Evolutionary conservation across 2,113 vertebrate species (phyloP).

Genomic region (Leptodactylus fuscus): DNA sequence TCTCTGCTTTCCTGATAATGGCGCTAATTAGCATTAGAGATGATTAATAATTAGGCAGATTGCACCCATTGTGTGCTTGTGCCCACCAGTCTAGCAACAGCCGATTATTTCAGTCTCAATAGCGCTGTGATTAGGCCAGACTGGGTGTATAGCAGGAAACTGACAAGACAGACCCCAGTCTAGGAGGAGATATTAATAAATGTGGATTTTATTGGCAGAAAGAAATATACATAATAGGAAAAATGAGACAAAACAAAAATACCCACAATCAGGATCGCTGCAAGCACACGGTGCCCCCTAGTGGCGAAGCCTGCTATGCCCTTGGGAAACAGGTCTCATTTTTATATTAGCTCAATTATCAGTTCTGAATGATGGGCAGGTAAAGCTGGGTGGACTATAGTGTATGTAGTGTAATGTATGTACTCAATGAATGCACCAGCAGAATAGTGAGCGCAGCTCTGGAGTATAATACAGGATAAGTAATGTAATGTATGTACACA

Average conservation of each 20-base stretch:
- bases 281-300: background rate
- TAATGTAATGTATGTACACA: too few species aligned
- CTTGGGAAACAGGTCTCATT: too few species aligned
- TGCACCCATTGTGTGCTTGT: background rate
- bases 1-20: background rate
- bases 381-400: too few species aligned
- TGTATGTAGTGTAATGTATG: too few species aligned
- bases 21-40: slow-evolving; percentile 36
- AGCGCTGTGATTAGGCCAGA: background rate
- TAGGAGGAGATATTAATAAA: too few species aligned
- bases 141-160: too few species aligned
- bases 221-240: background rate
- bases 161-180: background rate
- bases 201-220: too few species aligned
- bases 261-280: background rate
- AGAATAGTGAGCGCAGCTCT: too few species aligned
- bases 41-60: slow-evolving; percentile 46
- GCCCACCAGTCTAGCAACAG: background rate
- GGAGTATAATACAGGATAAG: too few species aligned
- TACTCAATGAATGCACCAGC: too few species aligned
- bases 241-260: background rate
- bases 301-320: background rate
- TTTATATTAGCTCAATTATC: too few species aligned
- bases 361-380: too few species aligned
- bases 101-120: slow-evolving; percentile 13